Conservation (phyloP, 2,113 vertebrate species). For the Sceloporus tristichus region DNA sequence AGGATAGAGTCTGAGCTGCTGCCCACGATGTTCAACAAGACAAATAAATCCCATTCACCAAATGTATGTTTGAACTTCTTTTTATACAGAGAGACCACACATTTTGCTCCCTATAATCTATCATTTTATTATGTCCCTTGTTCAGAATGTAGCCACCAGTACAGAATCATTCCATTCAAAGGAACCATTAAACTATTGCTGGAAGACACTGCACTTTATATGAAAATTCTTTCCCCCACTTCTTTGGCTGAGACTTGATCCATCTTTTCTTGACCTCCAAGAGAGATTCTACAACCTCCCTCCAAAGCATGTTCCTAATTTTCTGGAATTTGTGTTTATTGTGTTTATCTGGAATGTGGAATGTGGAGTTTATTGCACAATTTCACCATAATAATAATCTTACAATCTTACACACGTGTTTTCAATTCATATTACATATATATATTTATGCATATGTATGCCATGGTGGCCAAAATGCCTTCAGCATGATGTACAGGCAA, state of each 20-base stretch:
- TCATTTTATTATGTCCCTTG: background rate
- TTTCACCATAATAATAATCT: background rate
- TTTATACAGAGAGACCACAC: background rate
- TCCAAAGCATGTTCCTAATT: background rate
- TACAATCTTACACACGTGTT: background rate
- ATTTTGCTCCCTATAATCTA: background rate
- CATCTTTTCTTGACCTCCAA: background rate
- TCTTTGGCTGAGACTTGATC: background rate
- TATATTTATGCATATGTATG: background rate
- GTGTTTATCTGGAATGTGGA: conserved; percentile 13
- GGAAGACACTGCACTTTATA: background rate
- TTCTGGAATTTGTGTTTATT: conserved; percentile 6
- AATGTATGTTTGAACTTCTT: background rate
- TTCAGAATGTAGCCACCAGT: background rate
- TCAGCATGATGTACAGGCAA: background rate
- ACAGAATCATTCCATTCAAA: background rate
- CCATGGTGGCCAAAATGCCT: conserved; percentile 7
- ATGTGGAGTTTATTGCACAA: conserved; percentile 9
- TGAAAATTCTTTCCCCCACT: too few relatives aligned
- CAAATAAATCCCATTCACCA: background rate
- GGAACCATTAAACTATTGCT: background rate
- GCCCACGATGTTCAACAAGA: too few relatives aligned
- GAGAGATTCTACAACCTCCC: background rate
- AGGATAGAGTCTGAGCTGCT: background rate
- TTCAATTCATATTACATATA: background rate